Evolutionary conservation across 2,797 vertebrate genomes (phyloP), one percentile per base, ranked within the genome.

Genomic region (Hephaestus fuliginosus): DNA sequence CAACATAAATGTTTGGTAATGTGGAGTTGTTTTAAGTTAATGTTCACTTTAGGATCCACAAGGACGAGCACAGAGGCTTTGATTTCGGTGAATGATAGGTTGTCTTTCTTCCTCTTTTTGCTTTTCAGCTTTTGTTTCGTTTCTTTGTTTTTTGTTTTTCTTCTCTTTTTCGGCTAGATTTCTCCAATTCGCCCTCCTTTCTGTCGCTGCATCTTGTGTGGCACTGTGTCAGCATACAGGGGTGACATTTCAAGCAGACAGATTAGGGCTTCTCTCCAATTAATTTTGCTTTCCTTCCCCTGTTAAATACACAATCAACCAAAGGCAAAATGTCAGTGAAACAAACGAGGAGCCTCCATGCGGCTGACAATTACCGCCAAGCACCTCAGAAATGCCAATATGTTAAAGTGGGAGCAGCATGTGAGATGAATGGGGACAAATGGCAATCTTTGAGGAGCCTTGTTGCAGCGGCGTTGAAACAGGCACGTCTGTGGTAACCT

Each of bases 241-340:
- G 94, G 93, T 96, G 95, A 95, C 95, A 96, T 96, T 96, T 96
- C 92, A 93, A 87, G 90, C 91, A 89, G 95, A 95, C 93, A 95
- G 95, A 95, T 95, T 95, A 95, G 92, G 91, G 93, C 93, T 82
- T 86, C 93, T 81, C 92, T 94, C 94, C 95, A 96, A 96, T 96
- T 96, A 95, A 96, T 95, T 95, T 95, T 82, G 91, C 93, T 92
- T 94, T 90, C 89, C 86, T 92, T 87, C 76, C 88, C 90, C 90
- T 77, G 91, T 95, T 96, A 96, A 95, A 95, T 93, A 95, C 94
- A 95, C 95, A 96, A 95, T 96, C 95, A 96, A 94, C 86, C 91
- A 92, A 93, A 95, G 95, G 93, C 93, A 92, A 95, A 96, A 96
- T 96, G 95, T 96, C 94, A 96, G 86, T 58, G 91, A 93, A 95